phyloP scores from a whole-genome alignment of 2,797 vertebrate species.

The Chrosomus eos region DNA sequence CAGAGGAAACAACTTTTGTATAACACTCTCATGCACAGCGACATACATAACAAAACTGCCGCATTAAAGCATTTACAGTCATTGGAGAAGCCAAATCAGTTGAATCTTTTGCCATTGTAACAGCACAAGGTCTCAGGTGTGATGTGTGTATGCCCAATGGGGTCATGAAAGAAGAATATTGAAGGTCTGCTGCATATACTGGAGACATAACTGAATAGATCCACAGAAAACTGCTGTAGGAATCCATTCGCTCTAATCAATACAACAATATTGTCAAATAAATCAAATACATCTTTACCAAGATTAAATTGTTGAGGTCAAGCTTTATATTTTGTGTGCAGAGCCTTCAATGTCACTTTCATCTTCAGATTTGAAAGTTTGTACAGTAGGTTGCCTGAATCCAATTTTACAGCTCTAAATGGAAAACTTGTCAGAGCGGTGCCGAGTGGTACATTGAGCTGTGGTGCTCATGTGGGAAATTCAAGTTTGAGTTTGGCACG shows the following conservation, averaged over 20 bases:
- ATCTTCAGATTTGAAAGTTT: not conserved
- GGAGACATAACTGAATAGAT: conserved; percentile 24
- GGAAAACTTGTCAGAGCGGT: not conserved
- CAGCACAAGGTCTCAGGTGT: conserved; percentile 56
- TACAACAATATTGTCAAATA: conserved; percentile 56
- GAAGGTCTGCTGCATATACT: conserved; percentile 37
- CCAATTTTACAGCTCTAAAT: not conserved
- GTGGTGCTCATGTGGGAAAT: not conserved
- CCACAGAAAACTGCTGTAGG: conserved; percentile 41
- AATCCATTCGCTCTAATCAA: conserved; percentile 54
- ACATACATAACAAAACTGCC: not conserved
- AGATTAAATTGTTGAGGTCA: not conserved
- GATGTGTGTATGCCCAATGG: conserved; percentile 59
- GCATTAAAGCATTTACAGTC: conserved; percentile 24
- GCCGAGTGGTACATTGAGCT: not conserved
- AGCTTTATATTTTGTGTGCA: not conserved
- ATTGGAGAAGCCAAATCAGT: conserved; percentile 54
- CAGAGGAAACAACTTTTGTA: not conserved
- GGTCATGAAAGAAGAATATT: conserved; percentile 59
- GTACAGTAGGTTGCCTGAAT: not conserved
- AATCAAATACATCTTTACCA: conserved; percentile 37
- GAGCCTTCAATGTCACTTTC: not conserved
- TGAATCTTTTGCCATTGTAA: conserved; percentile 43
- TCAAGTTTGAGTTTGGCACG: not conserved
- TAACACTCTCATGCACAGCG: not conserved